phyloP scores from a whole-genome alignment of 1,140 invertebrate genomes.

The Drosophila ohnishii region DNA sequence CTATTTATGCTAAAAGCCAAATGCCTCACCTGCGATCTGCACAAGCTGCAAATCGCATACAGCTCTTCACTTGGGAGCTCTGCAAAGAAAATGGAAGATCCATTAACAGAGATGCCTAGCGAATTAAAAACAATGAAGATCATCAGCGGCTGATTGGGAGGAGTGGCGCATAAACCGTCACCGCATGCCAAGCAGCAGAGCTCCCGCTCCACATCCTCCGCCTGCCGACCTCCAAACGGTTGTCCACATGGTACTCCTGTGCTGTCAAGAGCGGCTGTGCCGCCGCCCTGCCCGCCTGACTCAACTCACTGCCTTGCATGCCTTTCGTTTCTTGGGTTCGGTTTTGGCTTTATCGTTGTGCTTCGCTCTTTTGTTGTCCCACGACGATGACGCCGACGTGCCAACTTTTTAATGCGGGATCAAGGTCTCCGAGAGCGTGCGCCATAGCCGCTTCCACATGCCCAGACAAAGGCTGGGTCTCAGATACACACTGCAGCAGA shows the following conservation, averaged over 20 bases:
- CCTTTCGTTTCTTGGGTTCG: constrained; percentile 29
- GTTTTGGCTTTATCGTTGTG: constrained; percentile 37
- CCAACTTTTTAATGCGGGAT: constrained; percentile 80
- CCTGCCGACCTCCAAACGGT: constrained; percentile 13
- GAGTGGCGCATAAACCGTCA: constrained; percentile 65
- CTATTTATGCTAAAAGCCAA: background rate
- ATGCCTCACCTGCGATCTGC: background rate
- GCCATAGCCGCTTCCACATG: constrained; percentile 19
- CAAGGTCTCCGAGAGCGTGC: constrained; percentile 67
- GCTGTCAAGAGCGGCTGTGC: constrained; percentile 25
- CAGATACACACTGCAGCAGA: constrained; percentile 6
- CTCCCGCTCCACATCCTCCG: background rate
- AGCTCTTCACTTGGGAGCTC: constrained; percentile 10
- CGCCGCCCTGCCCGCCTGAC: constrained; percentile 13
- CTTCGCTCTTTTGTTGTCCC: constrained; percentile 40
- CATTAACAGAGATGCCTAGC: constrained; percentile 48
- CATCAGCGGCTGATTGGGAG: constrained; percentile 67
- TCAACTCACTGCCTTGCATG: constrained; percentile 28
- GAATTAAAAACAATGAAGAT: constrained; percentile 78
- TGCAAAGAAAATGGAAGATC: constrained; percentile 18
- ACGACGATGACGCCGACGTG: constrained; percentile 58
- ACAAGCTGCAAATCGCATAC: constrained; percentile 22
- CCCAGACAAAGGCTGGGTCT: constrained; percentile 10
- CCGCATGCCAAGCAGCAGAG: constrained; percentile 57
- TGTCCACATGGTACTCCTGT: constrained; percentile 63